Conservation (phyloP, 2,888 invertebrate genomes). For the Polydrusus tereticollis region DNA sequence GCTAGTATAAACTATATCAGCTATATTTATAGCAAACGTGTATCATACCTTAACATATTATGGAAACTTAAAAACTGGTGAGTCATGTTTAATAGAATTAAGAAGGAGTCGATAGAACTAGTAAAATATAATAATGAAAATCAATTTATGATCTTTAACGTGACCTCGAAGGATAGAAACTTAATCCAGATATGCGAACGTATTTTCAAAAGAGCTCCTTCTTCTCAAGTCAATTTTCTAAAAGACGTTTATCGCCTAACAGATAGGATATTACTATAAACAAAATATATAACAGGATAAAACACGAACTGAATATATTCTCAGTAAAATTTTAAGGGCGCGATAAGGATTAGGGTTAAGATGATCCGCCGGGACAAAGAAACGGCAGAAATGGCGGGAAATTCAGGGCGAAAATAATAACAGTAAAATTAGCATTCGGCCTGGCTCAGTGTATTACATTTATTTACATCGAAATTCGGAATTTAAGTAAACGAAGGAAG, state of each 20-base stretch:
- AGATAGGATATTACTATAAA: conserved; percentile 17
- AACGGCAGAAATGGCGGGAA: conserved; percentile 40
- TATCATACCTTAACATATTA: too few relatives aligned
- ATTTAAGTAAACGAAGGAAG: conserved; percentile 62
- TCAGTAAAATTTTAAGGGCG: conserved; percentile 43
- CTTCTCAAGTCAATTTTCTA: neutral
- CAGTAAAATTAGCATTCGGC: conserved; percentile 59
- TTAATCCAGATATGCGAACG: too few relatives aligned
- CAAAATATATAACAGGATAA: conserved; percentile 20
- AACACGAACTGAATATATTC: conserved; percentile 39
- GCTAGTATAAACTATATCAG: too few relatives aligned
- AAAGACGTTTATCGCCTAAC: conserved; percentile 2
- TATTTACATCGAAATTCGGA: conserved; percentile 64
- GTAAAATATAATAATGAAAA: too few relatives aligned
- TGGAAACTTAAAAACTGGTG: too few relatives aligned
- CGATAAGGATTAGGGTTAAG: conserved; percentile 50
- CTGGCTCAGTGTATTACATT: conserved; percentile 57
- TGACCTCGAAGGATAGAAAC: too few relatives aligned
- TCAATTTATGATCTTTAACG: too few relatives aligned
- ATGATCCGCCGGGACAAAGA: conserved; percentile 47
- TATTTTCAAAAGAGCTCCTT: neutral
- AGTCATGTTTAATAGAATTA: too few relatives aligned
- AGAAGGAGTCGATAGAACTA: too few relatives aligned
- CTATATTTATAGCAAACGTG: too few relatives aligned
- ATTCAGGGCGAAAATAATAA: conserved; percentile 45